Conservation (phyloP, 2,797 vertebrate genomes). For the Oryzias dopingdopingensis region DNA sequence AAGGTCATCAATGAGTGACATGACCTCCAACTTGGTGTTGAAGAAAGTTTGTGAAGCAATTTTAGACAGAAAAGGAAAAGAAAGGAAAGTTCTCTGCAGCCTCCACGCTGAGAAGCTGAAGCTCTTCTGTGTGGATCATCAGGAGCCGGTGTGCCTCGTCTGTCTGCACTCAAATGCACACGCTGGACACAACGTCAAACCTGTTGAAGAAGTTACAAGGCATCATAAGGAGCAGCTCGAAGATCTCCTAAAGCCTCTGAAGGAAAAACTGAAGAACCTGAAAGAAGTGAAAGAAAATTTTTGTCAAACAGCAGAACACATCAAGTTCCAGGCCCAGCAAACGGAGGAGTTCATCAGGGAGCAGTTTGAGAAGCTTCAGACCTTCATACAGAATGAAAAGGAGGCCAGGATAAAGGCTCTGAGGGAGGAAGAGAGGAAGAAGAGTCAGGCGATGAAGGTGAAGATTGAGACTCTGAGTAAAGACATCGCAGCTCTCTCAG, state of each 20-base stretch:
- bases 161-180: conserved; percentile 5
- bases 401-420: conserved; percentile 29
- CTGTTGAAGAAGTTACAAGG: not conserved
- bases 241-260: not conserved
- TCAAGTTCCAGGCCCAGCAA: conserved; percentile 1
- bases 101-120: conserved; percentile 17
- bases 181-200: conserved; percentile 3
- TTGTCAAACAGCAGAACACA: conserved; percentile 4
- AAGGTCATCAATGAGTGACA: not conserved
- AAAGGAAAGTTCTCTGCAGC: not conserved
- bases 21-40: conserved; percentile 9
- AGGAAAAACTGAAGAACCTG: not conserved
- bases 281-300: not conserved
- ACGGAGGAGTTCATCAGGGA: not conserved
- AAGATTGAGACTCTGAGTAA: conserved; percentile 13
- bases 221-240: not conserved
- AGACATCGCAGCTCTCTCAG: conserved; percentile 18
- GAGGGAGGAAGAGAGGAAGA: conserved; percentile 38
- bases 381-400: conserved; percentile 37
- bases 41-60: conserved; percentile 17
- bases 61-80: not conserved
- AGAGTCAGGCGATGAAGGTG: conserved; percentile 17
- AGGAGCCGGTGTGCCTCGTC: conserved; percentile 9
- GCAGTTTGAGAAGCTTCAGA: conserved; percentile 10
- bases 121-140: conserved; percentile 13